Percentiles rank a stretch among this genome's conserved stretches.
Conservation (phyloP, 1,140 invertebrate species). For the Drosophila novamexicana region DNA sequence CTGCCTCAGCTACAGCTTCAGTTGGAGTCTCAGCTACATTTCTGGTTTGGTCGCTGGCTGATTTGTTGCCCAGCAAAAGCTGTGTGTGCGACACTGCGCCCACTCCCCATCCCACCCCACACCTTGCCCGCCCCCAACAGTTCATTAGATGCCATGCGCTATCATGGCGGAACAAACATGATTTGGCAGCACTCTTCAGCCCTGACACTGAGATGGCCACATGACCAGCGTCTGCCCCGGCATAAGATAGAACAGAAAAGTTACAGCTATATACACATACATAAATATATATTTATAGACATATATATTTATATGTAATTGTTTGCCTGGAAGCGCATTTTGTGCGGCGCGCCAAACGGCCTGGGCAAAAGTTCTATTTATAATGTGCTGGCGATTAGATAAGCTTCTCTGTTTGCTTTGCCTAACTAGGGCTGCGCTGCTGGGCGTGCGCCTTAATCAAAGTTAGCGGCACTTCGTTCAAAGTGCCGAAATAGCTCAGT, state of each 20-base stretch:
- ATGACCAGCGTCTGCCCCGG: background rate
- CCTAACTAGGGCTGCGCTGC: background rate
- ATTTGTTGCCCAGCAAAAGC: conserved; percentile 74
- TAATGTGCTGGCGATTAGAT: conserved; percentile 68
- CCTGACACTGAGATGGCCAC: conserved; percentile 35
- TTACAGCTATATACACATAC: background rate
- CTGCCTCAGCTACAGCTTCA: conserved; percentile 18
- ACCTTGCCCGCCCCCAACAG: conserved; percentile 69
- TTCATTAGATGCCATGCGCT: conserved; percentile 79
- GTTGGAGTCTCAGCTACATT: conserved; percentile 59
- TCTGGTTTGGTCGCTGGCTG: conserved; percentile 76
- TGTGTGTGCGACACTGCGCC: conserved; percentile 31
- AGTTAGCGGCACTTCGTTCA: background rate
- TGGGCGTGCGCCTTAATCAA: background rate
- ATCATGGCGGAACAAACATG: conserved; percentile 81
- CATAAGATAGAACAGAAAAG: conserved; percentile 6
- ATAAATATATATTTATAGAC: background rate
- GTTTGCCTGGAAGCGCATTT: conserved; percentile 5
- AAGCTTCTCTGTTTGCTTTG: conserved; percentile 31
- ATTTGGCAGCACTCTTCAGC: conserved; percentile 66
- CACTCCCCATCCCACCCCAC: conserved; percentile 26
- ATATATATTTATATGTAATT: background rate
- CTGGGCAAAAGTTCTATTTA: conserved; percentile 62
- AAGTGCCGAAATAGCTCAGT: conserved; percentile 90
- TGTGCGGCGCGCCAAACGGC: background rate